These are phyloP conservation scores for Andrena flavipes DNA, from an alignment of 2,888 invertebrate genomes.

Conservation along the genomic window DNA sequence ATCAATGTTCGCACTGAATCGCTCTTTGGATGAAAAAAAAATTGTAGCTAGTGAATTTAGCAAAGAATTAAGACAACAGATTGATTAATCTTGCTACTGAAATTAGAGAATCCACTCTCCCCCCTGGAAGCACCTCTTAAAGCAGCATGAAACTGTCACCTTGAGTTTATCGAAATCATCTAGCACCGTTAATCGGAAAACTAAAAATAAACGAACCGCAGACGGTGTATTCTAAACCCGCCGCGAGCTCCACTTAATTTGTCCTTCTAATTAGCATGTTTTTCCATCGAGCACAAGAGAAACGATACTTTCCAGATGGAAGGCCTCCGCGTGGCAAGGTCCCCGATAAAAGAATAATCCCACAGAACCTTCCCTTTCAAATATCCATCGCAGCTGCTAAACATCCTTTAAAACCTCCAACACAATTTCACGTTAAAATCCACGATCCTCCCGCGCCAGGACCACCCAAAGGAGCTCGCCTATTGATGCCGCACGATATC, in stretches of 20 bases:
- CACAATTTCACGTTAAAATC: neutral
- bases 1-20: too few species aligned
- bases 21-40: too few species aligned
- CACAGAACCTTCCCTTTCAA: neutral
- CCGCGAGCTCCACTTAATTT: neutral
- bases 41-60: too few species aligned
- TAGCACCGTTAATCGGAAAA: slow-evolving; percentile 1
- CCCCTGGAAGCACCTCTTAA: neutral
- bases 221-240: neutral
- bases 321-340: neutral
- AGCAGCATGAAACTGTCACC: neutral
- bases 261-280: neutral
- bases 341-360: neutral
- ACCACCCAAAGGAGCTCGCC: neutral
- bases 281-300: neutral
- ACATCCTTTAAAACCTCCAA: neutral
- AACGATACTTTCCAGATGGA: neutral
- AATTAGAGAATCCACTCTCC: neutral
- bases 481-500: neutral
- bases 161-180: neutral
- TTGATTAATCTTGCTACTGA: too few species aligned
- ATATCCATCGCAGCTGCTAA: neutral
- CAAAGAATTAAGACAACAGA: too few species aligned
- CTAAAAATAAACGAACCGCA: neutral
- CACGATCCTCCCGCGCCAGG: neutral